These are phyloP conservation scores for Indicator maculatus DNA, from an alignment of 2,113 vertebrate species.

Conservation along the genomic window DNA sequence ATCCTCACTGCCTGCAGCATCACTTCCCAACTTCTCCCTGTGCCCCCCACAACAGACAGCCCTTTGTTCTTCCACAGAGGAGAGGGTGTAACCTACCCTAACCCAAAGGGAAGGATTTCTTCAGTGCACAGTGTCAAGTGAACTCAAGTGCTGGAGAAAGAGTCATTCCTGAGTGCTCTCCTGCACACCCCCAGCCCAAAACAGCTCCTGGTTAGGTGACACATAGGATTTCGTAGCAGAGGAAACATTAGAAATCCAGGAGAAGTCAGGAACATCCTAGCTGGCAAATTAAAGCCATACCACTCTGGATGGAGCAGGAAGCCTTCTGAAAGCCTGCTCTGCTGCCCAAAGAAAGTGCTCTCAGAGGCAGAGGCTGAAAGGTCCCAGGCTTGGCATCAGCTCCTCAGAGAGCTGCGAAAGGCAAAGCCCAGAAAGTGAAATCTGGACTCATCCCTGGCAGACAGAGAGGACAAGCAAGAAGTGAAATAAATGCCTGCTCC, in stretches of 20 bases:
- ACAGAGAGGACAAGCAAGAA: not conserved
- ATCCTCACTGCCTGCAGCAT: not conserved
- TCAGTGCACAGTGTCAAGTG: not conserved
- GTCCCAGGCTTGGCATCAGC: not conserved
- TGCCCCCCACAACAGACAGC: not conserved
- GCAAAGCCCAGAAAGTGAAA: not conserved
- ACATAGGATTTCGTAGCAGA: not conserved
- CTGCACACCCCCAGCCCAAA: not conserved
- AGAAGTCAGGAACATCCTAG: constrained; percentile 6
- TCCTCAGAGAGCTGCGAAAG: not conserved
- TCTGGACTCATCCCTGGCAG: not conserved
- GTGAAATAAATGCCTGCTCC: not conserved
- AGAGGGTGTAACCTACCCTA: not conserved
- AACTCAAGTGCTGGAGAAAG: not conserved
- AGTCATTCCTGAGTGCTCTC: constrained; percentile 6
- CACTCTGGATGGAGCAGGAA: not conserved
- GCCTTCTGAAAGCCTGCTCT: not conserved
- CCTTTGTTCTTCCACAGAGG: not conserved
- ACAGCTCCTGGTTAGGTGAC: not conserved
- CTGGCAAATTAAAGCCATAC: constrained; percentile 30
- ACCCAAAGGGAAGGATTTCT: not conserved
- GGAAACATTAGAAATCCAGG: constrained; percentile 3
- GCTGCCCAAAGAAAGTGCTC: not conserved
- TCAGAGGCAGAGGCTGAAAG: not conserved
- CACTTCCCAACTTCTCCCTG: not conserved